Evolutionary conservation across 2,113 vertebrate species (phyloP), one percentile per base, ranked within the genome.

Genomic region (Pitta sordida): DNA sequence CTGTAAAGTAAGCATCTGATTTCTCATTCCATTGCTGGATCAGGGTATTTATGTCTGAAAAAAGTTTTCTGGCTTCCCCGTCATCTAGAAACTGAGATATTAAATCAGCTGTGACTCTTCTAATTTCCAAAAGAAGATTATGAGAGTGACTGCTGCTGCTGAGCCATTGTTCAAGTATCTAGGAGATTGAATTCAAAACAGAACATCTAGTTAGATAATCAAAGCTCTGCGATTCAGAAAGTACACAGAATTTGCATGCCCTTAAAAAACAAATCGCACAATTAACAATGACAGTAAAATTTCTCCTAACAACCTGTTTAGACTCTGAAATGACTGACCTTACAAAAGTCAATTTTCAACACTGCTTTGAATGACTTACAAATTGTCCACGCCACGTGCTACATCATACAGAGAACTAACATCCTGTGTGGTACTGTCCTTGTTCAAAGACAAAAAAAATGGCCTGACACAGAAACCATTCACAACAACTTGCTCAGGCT

Each of bases 91-190:
- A 75, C 48, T 49, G 76, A 52, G 78, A 51, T 20, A 43, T 15
- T 68, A 97, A 69, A 53, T 73, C 48, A 68, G 27, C 65, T 58
- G 90, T 51, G 8, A 70, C n/a, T 55, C 19, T 71, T 75, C 48
- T 92, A 46, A 77, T 7, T 37, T 86, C 92, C 13, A 53, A 26
- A 76, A 95, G 41, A 11, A 95, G 52, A 36, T 92, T 90, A 62
- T 95, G 93, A 81, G 64, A 29, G 30, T 86, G 15, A 23, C 22
- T 60, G 15, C 24, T 76, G 51, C 48, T 87, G 39, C 37, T 49
- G 3, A 79, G 41, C 97, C 96, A 93, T 49, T 94, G 96, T 16
- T 90, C 34, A 55, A 96, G 75, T 70, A 98, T 60, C 97, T 98
- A 53, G 29, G 23, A 60, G 32, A 52, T 60, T 32, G 36, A 78